These are phyloP conservation scores for Odocoileus hemionus DNA, from an alignment of 2,113 vertebrate species.

Conservation along the genomic window DNA sequence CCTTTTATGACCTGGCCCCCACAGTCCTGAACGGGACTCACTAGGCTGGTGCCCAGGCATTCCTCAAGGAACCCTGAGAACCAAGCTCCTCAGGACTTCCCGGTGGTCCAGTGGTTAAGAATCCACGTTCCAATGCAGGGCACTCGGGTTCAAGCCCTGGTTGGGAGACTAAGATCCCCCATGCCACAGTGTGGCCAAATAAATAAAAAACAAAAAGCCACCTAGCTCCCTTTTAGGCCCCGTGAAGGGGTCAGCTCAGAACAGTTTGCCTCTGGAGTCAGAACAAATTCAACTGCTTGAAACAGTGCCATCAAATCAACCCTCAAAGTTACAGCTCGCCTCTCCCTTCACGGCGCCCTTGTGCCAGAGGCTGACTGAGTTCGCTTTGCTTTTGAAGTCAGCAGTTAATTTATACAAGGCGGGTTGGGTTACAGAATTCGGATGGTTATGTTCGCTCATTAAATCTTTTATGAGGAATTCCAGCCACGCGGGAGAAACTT, in stretches of 20 bases:
- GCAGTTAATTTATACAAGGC: slow-evolving; percentile 18
- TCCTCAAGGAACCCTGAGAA: neutral
- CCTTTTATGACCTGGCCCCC: neutral
- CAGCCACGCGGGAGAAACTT: neutral
- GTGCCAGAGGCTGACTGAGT: neutral
- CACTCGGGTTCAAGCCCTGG: neutral
- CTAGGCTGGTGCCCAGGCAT: neutral
- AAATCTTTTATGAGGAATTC: slow-evolving; percentile 55
- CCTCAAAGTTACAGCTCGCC: neutral
- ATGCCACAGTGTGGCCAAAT: neutral
- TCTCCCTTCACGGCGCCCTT: rapidly evolving
- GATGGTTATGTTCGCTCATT: slow-evolving; percentile 8
- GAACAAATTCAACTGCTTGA: neutral
- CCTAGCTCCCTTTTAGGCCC: neutral
- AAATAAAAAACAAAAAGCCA: neutral
- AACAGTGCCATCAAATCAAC: neutral
- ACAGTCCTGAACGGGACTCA: rapidly evolving
- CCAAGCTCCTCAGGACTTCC: neutral
- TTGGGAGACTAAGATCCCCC: neutral
- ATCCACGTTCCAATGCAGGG: neutral
- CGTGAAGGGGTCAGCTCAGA: neutral
- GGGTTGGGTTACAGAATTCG: neutral
- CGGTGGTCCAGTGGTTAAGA: neutral
- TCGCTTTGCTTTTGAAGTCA: neutral
- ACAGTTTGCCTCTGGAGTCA: neutral